Conservation (phyloP, 2,113 vertebrate species). For the Apaloderma vittatum region DNA sequence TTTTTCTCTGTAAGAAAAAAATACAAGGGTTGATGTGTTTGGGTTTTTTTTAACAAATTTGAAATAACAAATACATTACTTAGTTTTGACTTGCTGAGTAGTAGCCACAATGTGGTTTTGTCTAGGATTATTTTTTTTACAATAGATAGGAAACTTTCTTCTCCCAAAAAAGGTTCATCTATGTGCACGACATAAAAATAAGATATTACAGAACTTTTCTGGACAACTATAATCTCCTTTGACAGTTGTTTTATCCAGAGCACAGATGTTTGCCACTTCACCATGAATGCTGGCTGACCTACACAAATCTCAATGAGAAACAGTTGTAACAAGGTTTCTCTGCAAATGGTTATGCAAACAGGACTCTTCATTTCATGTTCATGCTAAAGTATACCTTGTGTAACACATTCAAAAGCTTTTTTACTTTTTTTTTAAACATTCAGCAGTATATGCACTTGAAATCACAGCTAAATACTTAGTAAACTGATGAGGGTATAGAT, state of each 20-base stretch:
- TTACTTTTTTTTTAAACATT: not conserved
- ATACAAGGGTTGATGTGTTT: not conserved
- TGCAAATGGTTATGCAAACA: not conserved
- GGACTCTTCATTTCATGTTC: not conserved
- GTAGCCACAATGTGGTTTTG: not conserved
- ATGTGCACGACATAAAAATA: not conserved
- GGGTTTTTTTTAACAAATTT: not conserved
- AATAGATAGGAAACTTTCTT: not conserved
- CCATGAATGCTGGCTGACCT: slow-evolving; percentile 33
- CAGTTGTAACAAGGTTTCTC: not conserved
- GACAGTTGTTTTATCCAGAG: slow-evolving; percentile 24
- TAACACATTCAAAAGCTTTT: not conserved
- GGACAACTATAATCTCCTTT: not conserved
- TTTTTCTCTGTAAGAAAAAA: not conserved
- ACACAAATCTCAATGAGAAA: not conserved
- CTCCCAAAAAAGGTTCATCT: not conserved
- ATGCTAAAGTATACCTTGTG: not conserved
- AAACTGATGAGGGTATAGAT: not conserved
- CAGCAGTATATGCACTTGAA: not conserved
- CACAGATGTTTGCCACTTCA: slow-evolving; percentile 61
- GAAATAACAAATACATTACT: not conserved
- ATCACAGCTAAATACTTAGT: not conserved
- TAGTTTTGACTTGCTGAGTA: not conserved
- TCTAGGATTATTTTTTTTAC: not conserved
- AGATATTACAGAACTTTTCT: not conserved